These are phyloP conservation scores for Endomychus coccineus DNA, from an alignment of 2,888 invertebrate genomes.

Conservation along the genomic window DNA sequence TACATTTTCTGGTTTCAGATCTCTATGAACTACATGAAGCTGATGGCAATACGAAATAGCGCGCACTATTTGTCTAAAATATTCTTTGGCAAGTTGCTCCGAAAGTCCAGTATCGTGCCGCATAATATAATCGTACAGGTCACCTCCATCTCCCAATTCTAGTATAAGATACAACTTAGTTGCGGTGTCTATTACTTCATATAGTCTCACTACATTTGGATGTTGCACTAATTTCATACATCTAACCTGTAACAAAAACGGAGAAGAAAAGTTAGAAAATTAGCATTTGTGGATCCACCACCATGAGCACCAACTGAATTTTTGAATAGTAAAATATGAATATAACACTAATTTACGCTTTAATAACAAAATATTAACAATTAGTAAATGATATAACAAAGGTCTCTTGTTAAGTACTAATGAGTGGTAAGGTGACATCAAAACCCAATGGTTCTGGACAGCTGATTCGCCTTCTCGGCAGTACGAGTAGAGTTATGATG, in stretches of 20 bases:
- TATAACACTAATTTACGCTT: too few relatives aligned
- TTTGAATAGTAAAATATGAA: too few relatives aligned
- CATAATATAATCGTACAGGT: conserved; percentile 98
- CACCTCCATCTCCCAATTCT: conserved; percentile 96
- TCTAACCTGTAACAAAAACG: conserved; percentile 42
- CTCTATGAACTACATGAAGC: conserved; percentile 79
- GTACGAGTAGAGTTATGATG: too few relatives aligned
- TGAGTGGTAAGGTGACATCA: too few relatives aligned
- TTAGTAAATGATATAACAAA: too few relatives aligned
- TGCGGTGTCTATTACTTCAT: conserved; percentile 99
- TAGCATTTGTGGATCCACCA: too few relatives aligned
- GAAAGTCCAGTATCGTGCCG: conserved; percentile 84
- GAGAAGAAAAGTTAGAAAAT: too few relatives aligned
- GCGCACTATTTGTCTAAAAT: conserved; percentile 94
- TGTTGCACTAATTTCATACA: conserved; percentile 99
- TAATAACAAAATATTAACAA: too few relatives aligned
- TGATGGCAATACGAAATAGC: conserved; percentile 98
- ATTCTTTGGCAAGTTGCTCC: conserved; percentile 77
- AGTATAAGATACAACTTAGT: conserved; percentile 94
- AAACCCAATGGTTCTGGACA: too few relatives aligned
- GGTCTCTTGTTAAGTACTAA: too few relatives aligned
- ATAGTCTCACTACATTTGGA: conserved; percentile 95
- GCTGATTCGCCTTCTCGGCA: too few relatives aligned
- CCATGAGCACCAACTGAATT: too few relatives aligned
- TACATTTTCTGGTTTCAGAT: conserved; percentile 98